A percentile compares a stretch with the other conserved stretches of the same genome.
Conservation (phyloP, 2,797 vertebrate species). For the Pachyuromys duprasi region DNA sequence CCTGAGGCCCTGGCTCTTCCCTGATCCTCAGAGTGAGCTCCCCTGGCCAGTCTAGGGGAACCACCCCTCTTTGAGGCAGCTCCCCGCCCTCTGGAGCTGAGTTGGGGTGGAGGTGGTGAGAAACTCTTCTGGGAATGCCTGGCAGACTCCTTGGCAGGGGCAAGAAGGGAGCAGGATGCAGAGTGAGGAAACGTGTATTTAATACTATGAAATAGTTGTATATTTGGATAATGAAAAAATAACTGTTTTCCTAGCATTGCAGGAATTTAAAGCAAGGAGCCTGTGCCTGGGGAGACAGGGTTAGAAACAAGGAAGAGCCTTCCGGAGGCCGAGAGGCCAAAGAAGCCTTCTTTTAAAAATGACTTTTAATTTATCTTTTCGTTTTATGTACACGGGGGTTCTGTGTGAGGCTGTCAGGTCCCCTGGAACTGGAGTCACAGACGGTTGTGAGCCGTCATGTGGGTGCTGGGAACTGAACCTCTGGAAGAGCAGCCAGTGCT, state of each 20-base stretch:
- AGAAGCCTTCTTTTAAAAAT: neutral
- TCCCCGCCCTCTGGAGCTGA: neutral
- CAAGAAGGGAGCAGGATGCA: neutral
- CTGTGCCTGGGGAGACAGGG: neutral
- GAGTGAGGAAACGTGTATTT: neutral
- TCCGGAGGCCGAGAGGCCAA: neutral
- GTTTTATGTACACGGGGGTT: neutral
- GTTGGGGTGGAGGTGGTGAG: neutral
- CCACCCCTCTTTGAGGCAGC: neutral
- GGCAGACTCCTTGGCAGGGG: neutral
- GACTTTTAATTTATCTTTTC: neutral
- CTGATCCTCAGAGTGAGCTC: neutral
- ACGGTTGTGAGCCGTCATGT: too few species aligned
- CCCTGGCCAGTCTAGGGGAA: neutral
- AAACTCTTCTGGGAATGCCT: neutral
- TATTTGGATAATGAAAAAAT: constrained; percentile 42
- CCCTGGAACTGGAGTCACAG: too few species aligned
- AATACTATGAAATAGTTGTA: constrained; percentile 42
- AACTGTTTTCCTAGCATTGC: neutral
- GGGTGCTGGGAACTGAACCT: too few species aligned
- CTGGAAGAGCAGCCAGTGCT: too few species aligned
- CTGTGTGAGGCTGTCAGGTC: neutral
- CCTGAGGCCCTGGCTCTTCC: neutral
- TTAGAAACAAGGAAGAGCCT: constrained; percentile 8
- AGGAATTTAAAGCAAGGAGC: neutral